These are phyloP conservation scores for Gymnothorax javanicus DNA, from an alignment of 2,797 vertebrate genomes.

Conservation along the genomic window DNA sequence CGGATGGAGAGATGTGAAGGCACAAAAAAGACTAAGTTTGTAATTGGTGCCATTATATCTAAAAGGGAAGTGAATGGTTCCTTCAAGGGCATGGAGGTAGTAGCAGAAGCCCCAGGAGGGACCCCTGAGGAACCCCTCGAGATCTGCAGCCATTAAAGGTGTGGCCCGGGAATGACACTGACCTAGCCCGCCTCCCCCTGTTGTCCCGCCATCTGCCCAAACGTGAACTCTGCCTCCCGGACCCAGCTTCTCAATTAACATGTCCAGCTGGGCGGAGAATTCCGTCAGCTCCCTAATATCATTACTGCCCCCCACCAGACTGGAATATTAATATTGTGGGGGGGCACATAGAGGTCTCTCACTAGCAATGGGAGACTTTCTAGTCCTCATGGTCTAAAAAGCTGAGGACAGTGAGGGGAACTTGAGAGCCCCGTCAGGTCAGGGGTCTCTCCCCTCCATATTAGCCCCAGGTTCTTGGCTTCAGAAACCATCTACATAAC, in stretches of 20 bases:
- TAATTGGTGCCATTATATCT: constrained; percentile 60
- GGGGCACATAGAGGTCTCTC: constrained; percentile 75
- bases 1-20: not conserved
- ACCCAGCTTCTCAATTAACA: constrained; percentile 96
- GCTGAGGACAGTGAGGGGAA: constrained; percentile 73
- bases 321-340: constrained; percentile 83
- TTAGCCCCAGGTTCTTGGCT: constrained; percentile 49
- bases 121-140: constrained; percentile 70
- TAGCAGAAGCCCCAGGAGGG: constrained; percentile 65
- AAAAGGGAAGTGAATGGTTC: constrained; percentile 67
- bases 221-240: constrained; percentile 92
- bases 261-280: constrained; percentile 95
- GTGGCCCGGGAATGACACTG: constrained; percentile 84
- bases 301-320: constrained; percentile 78
- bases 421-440: constrained; percentile 77
- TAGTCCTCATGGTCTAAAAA: constrained; percentile 78
- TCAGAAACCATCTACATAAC: constrained; percentile 43
- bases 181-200: constrained; percentile 82
- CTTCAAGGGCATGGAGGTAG: constrained; percentile 78
- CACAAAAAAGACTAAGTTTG: constrained; percentile 43
- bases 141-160: constrained; percentile 82
- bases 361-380: constrained; percentile 71
- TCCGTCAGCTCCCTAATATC: constrained; percentile 90
- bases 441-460: constrained; percentile 56
- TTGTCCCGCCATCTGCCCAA: constrained; percentile 94